Base-by-base conservation (phyloP, 2,888 invertebrate species). In the Parochlus steinenii region DNA sequence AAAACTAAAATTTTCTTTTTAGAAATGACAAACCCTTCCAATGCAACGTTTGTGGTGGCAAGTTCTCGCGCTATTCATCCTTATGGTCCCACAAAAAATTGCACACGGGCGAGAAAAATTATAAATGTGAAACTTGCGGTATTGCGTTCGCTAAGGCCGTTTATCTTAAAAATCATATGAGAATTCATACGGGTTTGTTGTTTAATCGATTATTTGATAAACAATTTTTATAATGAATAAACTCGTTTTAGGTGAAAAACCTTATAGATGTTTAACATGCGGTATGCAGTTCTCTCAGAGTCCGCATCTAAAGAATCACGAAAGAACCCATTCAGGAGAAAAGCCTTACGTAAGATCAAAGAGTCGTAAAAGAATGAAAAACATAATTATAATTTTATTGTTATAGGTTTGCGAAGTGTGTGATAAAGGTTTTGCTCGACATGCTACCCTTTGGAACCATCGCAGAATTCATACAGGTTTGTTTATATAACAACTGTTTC, bases 201-300 rank as follows among this genome's bases (percentile, higher is more conserved):
- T 64, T 64, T 22, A 64, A 64, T 42, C 62, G 63, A 63, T 61
- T 33, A 16, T 12, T 10, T 32, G 10, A n/a, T 14, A 6, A 33
- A 10, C 28, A 40, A 36, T 18, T 12, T 29, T 29, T 24, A 14
- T 3, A n/a, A 14, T 31, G 15, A 26, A 28, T 24, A 27, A 30
- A n/a, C 19, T 16, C n/a, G n/a, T n/a, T 25, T 19, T 19, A 15
- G 11, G 26, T 11, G 34, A 34, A 28, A 34, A 12, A 79, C 80
- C 63, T 49, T 49, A 47, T 51, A 78, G 78, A 56, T 86, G 85
- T 59, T 75, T 72, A 51, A 82, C 83, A 16, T 86, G 85, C 54
- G 85, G 85, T 30, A 85, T 85, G 85, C 83, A 83, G 54, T 85
- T 86, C 55, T 83, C 83, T 5, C 85, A 86, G 50, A 81, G 81